Conservation (phyloP, 2,888 invertebrate species). For the Cynaeus angustus region DNA sequence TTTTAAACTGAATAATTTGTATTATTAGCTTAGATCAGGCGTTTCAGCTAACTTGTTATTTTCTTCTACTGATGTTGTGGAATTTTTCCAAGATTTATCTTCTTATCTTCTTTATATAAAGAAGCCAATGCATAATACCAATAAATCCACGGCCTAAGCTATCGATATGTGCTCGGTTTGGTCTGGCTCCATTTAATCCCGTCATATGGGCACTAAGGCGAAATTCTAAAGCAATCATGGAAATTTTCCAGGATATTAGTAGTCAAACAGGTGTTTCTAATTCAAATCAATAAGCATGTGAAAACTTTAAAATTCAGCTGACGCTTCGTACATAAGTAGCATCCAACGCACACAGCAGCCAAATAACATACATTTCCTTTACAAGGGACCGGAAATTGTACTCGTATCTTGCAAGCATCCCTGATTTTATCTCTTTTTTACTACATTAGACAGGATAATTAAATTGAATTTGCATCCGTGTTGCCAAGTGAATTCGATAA, state of each 20-base stretch:
- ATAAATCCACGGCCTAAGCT: neutral
- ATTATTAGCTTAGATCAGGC: too few species aligned
- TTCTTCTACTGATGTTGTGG: too few species aligned
- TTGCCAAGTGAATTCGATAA: conserved; percentile 16
- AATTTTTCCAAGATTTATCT: too few species aligned
- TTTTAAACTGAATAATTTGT: too few species aligned
- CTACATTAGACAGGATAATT: conserved; percentile 41
- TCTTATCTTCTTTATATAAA: too few species aligned
- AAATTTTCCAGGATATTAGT: conserved; percentile 42
- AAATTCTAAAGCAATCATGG: conserved; percentile 42
- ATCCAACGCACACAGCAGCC: conserved; percentile 13
- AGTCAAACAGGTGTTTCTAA: conserved; percentile 43
- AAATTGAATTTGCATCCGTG: conserved; percentile 27
- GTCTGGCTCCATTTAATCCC: conserved; percentile 19
- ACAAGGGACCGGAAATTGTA: conserved; percentile 14
- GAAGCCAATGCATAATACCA: neutral
- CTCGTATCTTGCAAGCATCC: conserved; percentile 14
- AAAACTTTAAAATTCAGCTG: conserved; percentile 43
- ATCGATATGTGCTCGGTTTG: conserved; percentile 5
- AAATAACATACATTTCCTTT: conserved; percentile 22
- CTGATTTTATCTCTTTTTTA: conserved; percentile 35
- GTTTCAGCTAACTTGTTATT: too few species aligned
- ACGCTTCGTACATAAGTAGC: conserved; percentile 6
- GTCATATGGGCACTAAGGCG: conserved; percentile 18
- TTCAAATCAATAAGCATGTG: conserved; percentile 44